A percentile compares a stretch with the other conserved stretches of the same genome.
Conservation (phyloP, 2,113 vertebrate species). For the Sturnira hondurensis region DNA sequence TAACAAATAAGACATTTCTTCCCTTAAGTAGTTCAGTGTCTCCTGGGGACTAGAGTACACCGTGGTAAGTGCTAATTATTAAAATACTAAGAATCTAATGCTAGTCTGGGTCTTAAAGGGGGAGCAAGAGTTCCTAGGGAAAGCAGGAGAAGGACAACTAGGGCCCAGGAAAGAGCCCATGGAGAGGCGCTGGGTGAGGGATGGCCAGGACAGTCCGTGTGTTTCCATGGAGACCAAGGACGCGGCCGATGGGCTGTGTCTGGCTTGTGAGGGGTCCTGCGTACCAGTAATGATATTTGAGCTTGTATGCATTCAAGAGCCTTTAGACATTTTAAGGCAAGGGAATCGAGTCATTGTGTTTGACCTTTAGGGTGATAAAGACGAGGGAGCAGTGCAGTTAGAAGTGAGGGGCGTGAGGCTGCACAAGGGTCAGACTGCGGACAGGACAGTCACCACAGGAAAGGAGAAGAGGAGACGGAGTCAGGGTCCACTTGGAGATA, state of each 20-base stretch:
- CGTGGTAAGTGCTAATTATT: neutral
- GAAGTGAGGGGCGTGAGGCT: neutral
- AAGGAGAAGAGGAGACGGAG: neutral
- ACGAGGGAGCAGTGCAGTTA: neutral
- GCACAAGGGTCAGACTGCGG: neutral
- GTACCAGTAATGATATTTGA: neutral
- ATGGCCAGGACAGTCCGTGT: neutral
- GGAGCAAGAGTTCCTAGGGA: neutral
- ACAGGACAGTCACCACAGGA: neutral
- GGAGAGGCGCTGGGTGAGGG: neutral
- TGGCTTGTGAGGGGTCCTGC: neutral
- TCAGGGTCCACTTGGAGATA: neutral
- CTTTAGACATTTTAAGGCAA: neutral
- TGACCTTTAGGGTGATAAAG: neutral
- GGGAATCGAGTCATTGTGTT: neutral
- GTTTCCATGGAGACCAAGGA: neutral
- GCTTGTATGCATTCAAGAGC: neutral
- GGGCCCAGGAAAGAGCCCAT: neutral
- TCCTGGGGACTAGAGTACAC: neutral
- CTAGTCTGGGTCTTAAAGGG: neutral
- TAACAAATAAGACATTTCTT: neutral
- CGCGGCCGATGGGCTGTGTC: neutral
- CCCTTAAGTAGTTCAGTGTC: neutral
- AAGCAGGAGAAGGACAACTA: neutral
- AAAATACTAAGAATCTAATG: neutral